These are phyloP conservation scores for Hippocampus comes DNA, from an alignment of 2,113 vertebrate species.

Conservation along the genomic window DNA sequence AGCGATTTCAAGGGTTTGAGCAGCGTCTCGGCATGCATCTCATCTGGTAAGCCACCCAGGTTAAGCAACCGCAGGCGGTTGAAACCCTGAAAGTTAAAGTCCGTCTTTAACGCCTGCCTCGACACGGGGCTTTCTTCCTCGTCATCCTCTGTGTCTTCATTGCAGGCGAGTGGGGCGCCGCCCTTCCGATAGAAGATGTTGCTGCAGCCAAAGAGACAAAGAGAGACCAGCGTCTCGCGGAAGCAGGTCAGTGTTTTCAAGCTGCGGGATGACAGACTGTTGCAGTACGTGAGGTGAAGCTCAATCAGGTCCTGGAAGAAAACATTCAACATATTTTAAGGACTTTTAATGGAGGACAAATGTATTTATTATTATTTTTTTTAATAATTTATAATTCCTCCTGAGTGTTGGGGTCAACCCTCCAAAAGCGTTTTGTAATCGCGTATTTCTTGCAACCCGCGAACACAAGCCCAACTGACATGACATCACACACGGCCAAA, in stretches of 20 bases:
- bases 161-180: conserved; percentile 81
- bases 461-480: too few species aligned
- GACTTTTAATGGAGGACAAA: background rate
- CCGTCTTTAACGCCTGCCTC: conserved; percentile 81
- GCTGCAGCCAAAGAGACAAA: conserved; percentile 90
- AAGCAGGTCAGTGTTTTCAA: conserved; percentile 86
- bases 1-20: conserved; percentile 82
- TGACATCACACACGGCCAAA: too few species aligned
- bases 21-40: conserved; percentile 82
- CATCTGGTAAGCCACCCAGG: conserved; percentile 83
- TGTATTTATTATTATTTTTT: background rate
- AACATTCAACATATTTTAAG: background rate
- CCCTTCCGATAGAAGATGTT: conserved; percentile 86
- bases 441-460: too few species aligned
- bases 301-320: conserved; percentile 86
- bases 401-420: too few species aligned
- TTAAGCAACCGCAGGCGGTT: conserved; percentile 88
- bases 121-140: conserved; percentile 82
- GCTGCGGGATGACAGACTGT: conserved; percentile 88
- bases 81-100: conserved; percentile 94
- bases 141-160: conserved; percentile 84
- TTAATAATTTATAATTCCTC: too few species aligned
- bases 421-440: too few species aligned
- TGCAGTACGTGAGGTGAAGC: conserved; percentile 91
- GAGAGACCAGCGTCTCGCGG: conserved; percentile 85